Conservation (phyloP, 2,888 invertebrate species). For the Drosophila merina region DNA sequence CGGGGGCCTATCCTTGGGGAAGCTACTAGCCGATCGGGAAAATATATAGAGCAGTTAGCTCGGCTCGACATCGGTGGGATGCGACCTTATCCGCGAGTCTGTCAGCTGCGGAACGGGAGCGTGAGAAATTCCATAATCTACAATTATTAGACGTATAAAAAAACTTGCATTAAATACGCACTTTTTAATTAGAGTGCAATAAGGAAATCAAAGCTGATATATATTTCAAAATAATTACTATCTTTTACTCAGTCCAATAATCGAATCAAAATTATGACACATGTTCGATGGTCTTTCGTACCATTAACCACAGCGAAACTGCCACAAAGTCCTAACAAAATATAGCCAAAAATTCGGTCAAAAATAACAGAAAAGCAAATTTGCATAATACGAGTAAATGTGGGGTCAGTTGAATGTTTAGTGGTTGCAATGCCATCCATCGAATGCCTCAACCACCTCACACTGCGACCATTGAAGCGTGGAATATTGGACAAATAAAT, state of each 20-base stretch:
- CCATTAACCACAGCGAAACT: slow-evolving; percentile 38
- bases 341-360: slow-evolving; percentile 25
- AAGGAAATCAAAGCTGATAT: too few species aligned
- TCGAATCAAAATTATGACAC: slow-evolving; percentile 37
- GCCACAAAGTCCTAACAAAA: slow-evolving; percentile 23
- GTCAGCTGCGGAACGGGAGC: slow-evolving; percentile 56
- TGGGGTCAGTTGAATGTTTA: slow-evolving; percentile 11
- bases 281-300: slow-evolving; percentile 47
- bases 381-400: slow-evolving; percentile 54
- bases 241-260: not conserved
- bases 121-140: slow-evolving; percentile 55
- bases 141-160: not conserved
- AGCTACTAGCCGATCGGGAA: slow-evolving; percentile 40
- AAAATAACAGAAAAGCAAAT: slow-evolving; percentile 31
- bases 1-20: slow-evolving; percentile 43
- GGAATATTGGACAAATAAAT: slow-evolving; percentile 56
- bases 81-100: slow-evolving; percentile 54
- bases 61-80: slow-evolving; percentile 11
- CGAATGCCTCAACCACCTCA: not conserved
- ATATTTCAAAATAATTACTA: not conserved
- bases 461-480: slow-evolving; percentile 41
- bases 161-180: not conserved
- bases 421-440: slow-evolving; percentile 23
- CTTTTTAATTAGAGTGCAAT: not conserved
- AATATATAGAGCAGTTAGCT: slow-evolving; percentile 1